Conservation (phyloP, 2,113 vertebrate species). For the Rhombomys opimus region DNA sequence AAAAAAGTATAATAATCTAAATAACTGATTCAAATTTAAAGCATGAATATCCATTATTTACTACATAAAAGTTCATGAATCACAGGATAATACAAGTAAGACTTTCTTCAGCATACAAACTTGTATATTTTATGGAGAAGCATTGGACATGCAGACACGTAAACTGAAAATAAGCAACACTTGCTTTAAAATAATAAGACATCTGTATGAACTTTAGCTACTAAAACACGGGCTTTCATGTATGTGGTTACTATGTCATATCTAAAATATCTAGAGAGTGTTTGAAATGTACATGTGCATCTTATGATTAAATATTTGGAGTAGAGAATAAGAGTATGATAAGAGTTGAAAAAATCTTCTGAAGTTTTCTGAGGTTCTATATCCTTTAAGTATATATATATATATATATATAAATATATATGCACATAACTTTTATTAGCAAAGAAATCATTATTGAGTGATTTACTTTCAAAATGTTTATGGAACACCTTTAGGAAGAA, state of each 20-base stretch:
- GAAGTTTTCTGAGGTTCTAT: neutral
- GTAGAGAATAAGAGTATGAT: neutral
- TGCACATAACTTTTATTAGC: neutral
- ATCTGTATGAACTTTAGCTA: neutral
- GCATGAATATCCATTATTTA: neutral
- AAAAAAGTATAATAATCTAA: neutral
- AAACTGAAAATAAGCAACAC: neutral
- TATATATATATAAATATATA: neutral
- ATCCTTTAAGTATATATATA: neutral
- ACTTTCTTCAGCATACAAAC: neutral
- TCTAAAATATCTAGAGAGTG: neutral
- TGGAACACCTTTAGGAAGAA: neutral
- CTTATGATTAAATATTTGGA: neutral
- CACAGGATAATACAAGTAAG: neutral
- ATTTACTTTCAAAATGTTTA: neutral
- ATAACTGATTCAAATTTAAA: neutral
- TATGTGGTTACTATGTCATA: neutral
- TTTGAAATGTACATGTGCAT: neutral
- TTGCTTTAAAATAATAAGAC: neutral
- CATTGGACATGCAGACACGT: neutral
- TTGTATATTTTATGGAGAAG: neutral
- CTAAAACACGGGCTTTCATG: neutral
- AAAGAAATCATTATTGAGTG: neutral
- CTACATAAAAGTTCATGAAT: neutral
- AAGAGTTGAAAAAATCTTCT: neutral